Conservation (phyloP, 92 coral and sea anemone species). For the Epizoanthus rinbou region DNA sequence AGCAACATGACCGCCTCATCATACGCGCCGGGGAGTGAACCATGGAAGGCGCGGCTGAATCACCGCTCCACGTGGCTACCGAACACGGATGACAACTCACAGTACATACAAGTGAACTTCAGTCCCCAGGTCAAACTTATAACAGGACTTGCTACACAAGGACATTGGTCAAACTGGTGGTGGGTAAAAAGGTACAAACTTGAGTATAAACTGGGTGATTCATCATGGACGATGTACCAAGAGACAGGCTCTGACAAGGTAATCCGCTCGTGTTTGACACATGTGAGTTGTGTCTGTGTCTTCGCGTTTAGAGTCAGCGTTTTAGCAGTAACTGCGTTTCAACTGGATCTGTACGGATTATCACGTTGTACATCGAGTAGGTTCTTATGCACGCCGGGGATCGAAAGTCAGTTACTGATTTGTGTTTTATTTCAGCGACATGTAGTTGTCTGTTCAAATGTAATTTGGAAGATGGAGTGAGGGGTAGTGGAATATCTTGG, state of each 20-base stretch:
- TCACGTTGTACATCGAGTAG: too few species aligned
- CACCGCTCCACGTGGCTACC: not conserved
- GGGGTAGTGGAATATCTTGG: too few species aligned
- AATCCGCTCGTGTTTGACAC: not conserved
- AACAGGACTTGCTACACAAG: slow-evolving; percentile 12
- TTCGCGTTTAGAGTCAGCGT: too few species aligned
- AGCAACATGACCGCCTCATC: slow-evolving; percentile 22
- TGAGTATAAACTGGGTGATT: not conserved
- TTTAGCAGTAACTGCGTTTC: not conserved
- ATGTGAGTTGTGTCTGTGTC: not conserved
- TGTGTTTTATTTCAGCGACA: too few species aligned
- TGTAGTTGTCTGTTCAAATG: too few species aligned
- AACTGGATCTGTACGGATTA: not conserved
- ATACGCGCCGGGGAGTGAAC: not conserved
- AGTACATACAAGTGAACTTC: slow-evolving; percentile 8
- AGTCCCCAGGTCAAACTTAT: not conserved
- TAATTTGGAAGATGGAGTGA: too few species aligned
- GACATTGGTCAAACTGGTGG: slow-evolving; percentile 8
- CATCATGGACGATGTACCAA: not conserved
- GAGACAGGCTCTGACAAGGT: slow-evolving; percentile 30
- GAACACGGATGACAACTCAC: not conserved
- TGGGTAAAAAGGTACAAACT: slow-evolving; percentile 20
- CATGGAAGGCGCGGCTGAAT: slow-evolving; percentile 30
- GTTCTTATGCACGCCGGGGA: too few species aligned
- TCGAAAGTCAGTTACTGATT: too few species aligned